Evolutionary conservation across 2,113 vertebrate species (phyloP).

Genomic region (Leptosomus discolor): DNA sequence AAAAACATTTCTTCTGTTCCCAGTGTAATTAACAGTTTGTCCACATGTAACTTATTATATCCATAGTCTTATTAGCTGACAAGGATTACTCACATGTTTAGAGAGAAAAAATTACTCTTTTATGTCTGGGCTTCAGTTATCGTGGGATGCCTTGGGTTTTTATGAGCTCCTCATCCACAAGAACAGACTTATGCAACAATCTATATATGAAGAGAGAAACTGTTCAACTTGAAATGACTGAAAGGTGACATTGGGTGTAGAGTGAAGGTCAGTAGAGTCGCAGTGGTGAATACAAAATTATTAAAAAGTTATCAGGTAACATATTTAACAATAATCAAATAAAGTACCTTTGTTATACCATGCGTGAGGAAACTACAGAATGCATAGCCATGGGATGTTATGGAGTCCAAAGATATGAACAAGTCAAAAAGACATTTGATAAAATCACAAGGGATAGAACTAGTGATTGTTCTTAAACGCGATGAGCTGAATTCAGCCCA

Average conservation of each 20-base stretch:
- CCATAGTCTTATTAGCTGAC: background rate
- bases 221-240: background rate
- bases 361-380: background rate
- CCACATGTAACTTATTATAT: background rate
- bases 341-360: background rate
- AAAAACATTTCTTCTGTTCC: background rate
- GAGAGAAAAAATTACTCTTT: background rate
- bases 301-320: background rate
- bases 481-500: background rate
- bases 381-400: background rate
- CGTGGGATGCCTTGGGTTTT: background rate
- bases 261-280: background rate
- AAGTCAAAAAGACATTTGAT: background rate
- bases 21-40: background rate
- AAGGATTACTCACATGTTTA: background rate
- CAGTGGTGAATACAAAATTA: background rate
- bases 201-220: background rate
- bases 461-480: background rate
- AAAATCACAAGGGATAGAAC: background rate
- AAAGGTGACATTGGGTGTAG: background rate
- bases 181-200: background rate
- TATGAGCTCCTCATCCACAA: background rate
- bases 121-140: background rate
- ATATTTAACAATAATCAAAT: background rate
- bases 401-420: background rate